Base-by-base conservation (phyloP, 2,797 vertebrate genomes). In the Brachyalestes nurse region DNA sequence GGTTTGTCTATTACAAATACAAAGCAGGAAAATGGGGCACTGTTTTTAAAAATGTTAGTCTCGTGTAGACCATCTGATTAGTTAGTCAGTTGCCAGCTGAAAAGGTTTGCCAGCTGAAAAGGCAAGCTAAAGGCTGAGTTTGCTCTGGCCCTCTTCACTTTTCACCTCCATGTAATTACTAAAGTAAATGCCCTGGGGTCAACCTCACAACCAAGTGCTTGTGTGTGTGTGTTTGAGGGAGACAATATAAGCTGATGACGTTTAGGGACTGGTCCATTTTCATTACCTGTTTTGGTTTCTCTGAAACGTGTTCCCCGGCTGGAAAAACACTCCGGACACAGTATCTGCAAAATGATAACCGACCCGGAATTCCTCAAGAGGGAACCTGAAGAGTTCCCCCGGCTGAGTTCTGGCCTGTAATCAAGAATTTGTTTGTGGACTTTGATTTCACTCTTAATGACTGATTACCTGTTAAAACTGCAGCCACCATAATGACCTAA, bases 191-290 rank as follows among this genome's bases (percentile, higher is more conserved):
- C 42, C 42, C 47, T 64, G 8, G 42, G 51, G 69, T 80, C 55
- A 77, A 28, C 25, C 65, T 74, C 66, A 77, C 74, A 72, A 34
- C 74, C 45, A 12, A 58, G 53, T 77, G 55, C 23, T 58, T 4
- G 21, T 4, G 21, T 0, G 21, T 0, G 21, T 25, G 47, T 10
- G 47, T 10, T 4, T 10, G 47, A 49, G 47, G 10, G 47, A 49
- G 28, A 40, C 88, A 84, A 83, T 78, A 67, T 65, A 19, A 65
- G 62, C 62, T 40, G 38, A 47, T 57, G 51, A 45, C 14, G 62
- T 67, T 80, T 61, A 55, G 76, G 55, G 51, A 71, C 62, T n/a
- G 17, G 49, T 6, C 61, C 6, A 17, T 19, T 25, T 64, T 17
- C 14, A 72, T 67, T 80, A 58, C 66, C 51, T 75, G 72, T 12